Evolutionary conservation across 2,888 invertebrate species (phyloP), one percentile per base, ranked within the genome.

Genomic region (Nyleta sp.): DNA sequence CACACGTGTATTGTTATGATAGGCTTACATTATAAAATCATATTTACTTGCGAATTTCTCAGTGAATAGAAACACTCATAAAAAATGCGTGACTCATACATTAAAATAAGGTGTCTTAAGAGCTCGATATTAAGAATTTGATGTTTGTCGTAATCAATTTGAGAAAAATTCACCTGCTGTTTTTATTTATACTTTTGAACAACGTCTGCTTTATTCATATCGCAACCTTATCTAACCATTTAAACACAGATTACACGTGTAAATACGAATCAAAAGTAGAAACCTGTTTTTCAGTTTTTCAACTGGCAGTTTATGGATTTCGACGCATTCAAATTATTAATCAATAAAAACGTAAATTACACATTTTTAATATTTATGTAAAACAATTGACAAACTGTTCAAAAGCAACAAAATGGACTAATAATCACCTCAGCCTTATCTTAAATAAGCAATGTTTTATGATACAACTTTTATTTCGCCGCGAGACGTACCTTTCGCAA

Each of bases 191-290:
- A 35, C 62, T 44, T 4, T 1, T 5, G 40, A 52, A 52, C 46
- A 64, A 50, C 24, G 28, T n/a, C n/a, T 33, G 71, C 46, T 62
- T 62, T 59, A 62, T 60, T 71, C 71, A 20, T 60, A 53, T 60
- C 71, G 6, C 11, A 22, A 55, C 53, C 44, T 71, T 71, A 71
- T 71, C 60, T 71, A 71, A 71, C 24, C 52, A 60, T 60, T 53
- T 71, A 60, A 53, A 60, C 35, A 53, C 70, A 53, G 70, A 71
- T 71, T 60, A 60, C 42, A 31, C 24, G 44, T 42, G 44, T 52
- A 71, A 71, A 60, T 28, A 55, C 42, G 28, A 33, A 24, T 60
- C 44, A 24, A 60, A 60, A 33, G 53, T 28, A 38, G n/a, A 60
- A 71, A 60, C 70, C 53, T 33, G 60, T 71, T 60, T 71, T 60